These are phyloP conservation scores for Dromococcyx pavoninus DNA, from an alignment of 2,797 vertebrate genomes.

Conservation along the genomic window DNA sequence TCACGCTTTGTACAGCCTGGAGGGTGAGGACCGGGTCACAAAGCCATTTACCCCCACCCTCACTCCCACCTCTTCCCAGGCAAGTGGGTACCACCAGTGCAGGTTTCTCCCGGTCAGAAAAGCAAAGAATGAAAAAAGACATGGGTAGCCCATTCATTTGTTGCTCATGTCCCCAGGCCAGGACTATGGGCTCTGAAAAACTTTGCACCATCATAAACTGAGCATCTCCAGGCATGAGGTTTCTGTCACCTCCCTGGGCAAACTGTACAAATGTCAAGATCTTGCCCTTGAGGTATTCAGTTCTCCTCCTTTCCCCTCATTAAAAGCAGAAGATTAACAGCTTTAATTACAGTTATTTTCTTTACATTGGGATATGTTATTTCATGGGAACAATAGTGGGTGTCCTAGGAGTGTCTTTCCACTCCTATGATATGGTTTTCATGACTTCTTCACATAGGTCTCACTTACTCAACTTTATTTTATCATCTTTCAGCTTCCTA, in stretches of 20 bases:
- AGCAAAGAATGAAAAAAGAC: background rate
- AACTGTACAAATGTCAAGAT: background rate
- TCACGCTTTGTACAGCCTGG: rapidly evolving
- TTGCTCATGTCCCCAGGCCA: background rate
- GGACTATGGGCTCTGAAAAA: background rate
- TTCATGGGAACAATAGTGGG: slow-evolving; percentile 39
- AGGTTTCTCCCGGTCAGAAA: background rate
- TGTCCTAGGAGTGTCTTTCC: slow-evolving; percentile 52
- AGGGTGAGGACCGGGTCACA: rapidly evolving
- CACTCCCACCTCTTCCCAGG: background rate
- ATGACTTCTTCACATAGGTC: slow-evolving; percentile 56
- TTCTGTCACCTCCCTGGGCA: background rate
- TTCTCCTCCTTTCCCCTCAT: background rate
- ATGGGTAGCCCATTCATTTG: background rate
- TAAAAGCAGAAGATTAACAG: slow-evolving; percentile 62
- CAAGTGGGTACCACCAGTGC: rapidly evolving
- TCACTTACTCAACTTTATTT: slow-evolving; percentile 56
- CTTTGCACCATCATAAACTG: background rate
- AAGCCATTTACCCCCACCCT: background rate
- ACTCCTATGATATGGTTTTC: slow-evolving; percentile 43
- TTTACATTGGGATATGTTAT: slow-evolving; percentile 44
- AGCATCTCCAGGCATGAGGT: background rate
- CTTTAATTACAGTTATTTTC: slow-evolving; percentile 65
- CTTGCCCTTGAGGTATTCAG: background rate
- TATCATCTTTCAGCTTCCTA: slow-evolving; percentile 42